A percentile compares a stretch with the other conserved stretches of the same genome.
These are phyloP conservation scores for Anser brachyrhynchus DNA, from an alignment of 2,113 vertebrate species.

Conservation along the genomic window DNA sequence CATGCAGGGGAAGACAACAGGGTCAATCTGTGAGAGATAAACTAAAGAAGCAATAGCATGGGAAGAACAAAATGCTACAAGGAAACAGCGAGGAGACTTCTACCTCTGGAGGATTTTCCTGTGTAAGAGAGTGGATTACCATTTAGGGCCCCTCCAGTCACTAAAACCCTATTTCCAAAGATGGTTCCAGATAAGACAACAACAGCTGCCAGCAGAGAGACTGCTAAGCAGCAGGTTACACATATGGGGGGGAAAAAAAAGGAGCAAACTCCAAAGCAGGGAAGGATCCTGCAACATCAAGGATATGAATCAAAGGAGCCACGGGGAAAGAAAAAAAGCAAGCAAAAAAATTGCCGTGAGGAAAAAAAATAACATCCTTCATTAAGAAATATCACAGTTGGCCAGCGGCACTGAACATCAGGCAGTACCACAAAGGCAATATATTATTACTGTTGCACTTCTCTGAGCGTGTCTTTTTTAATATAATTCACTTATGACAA, in stretches of 20 bases:
- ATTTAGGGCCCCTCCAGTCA: neutral
- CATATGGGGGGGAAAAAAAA: neutral
- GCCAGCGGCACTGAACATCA: conserved; percentile 10
- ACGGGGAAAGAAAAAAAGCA: conserved; percentile 18
- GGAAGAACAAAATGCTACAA: neutral
- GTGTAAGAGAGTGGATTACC: neutral
- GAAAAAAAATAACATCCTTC: conserved; percentile 15
- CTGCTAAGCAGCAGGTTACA: neutral
- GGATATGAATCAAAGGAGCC: conserved; percentile 29
- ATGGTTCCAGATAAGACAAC: neutral
- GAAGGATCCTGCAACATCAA: neutral
- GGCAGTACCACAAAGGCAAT: conserved; percentile 21
- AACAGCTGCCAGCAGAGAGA: neutral
- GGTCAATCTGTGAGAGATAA: neutral
- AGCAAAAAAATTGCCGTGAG: conserved; percentile 3
- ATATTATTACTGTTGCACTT: conserved; percentile 30
- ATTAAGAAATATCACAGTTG: conserved; percentile 55
- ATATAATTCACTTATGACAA: conserved; percentile 8
- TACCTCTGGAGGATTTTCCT: neutral
- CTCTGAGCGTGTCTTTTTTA: neutral
- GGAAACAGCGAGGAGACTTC: neutral
- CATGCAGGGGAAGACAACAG: neutral
- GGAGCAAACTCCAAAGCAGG: neutral
- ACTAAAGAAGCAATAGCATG: neutral
- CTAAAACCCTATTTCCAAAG: neutral